phyloP scores from a whole-genome alignment of 2,113 vertebrate genomes.

The Cercopithecus mona region DNA sequence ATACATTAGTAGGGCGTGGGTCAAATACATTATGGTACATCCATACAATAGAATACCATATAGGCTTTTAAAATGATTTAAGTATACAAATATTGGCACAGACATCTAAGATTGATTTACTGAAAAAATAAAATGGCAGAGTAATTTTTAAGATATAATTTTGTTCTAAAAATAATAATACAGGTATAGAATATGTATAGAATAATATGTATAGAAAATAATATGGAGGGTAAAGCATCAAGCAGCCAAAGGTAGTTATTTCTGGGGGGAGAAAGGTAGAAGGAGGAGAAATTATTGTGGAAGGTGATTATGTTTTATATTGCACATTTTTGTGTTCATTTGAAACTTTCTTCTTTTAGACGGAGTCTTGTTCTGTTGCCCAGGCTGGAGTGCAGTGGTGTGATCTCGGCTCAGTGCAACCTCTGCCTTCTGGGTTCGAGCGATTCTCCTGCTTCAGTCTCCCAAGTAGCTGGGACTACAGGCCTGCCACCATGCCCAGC shows the following conservation, averaged over 20 bases:
- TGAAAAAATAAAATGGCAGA: slow-evolving; percentile 12
- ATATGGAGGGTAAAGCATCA: background rate
- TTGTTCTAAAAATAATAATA: background rate
- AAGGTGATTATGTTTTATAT: background rate
- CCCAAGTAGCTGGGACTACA: no score
- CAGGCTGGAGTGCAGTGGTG: no score
- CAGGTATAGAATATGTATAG: background rate
- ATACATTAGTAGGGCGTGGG: background rate
- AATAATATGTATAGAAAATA: background rate
- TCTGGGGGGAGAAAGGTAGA: background rate
- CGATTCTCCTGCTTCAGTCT: no score
- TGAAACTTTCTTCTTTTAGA: no score
- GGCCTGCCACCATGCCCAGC: rapidly evolving
- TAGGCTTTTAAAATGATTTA: slow-evolving; percentile 24
- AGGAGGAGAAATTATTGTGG: background rate
- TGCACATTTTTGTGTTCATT: background rate
- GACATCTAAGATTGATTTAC: background rate
- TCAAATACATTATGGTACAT: background rate
- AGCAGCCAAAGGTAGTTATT: background rate
- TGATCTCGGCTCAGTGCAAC: no score
- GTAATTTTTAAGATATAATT: background rate
- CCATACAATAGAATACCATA: background rate
- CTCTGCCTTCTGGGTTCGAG: no score
- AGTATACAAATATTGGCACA: background rate
- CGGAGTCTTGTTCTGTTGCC: no score